Base-by-base conservation (phyloP, 2,113 vertebrate genomes). In the Lophura nycthemera region DNA sequence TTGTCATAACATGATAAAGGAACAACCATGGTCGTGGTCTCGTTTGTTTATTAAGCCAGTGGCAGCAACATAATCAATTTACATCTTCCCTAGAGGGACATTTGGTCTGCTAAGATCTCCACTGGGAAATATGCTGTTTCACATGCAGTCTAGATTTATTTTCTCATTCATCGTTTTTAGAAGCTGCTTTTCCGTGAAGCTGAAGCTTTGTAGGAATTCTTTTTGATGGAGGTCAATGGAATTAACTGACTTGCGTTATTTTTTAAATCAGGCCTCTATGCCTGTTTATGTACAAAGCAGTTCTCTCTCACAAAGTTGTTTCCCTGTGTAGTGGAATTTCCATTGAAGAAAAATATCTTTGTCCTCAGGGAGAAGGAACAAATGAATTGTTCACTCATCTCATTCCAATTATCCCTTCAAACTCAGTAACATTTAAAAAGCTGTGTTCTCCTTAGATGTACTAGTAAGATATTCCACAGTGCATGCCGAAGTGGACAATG, bases 341-440 rank as follows among this genome's bases (percentile, higher is more conserved):
- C 32, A 19, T 21, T 73, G 85, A 83, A 64, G 25, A 61, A 66
- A 88, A 83, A 73, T 34, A 14, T 4, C 38, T 88, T 59, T 81
- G 84, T 83, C 77, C 52, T 95, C 48, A 57, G 73, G 72, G 69
- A 61, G 71, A 75, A 95, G 40, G 43, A 75, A 63, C 43, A 95
- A 91, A 92, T 45, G 8, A 66, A 42, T 64, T 94, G 77, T 80
- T 87, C 36, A 24, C n/a, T 94, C 38, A 63, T 84, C 32, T 52
- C 45, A 47, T 74, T 92, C 54, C 50, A 80, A 9, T 90, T 82
- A 54, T 43, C 45, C 90, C 50, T 89, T 47, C 92, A 24, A 90
- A 64, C 29, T 86, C 59, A 34, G 47, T 80, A 79, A 65, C 70
- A 69, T 93, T 90, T 81, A 11, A 76, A 71, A 93, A 90, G 50